These are phyloP conservation scores for Lophotriccus pileatus DNA, from an alignment of 2,797 vertebrate species.

Conservation along the genomic window DNA sequence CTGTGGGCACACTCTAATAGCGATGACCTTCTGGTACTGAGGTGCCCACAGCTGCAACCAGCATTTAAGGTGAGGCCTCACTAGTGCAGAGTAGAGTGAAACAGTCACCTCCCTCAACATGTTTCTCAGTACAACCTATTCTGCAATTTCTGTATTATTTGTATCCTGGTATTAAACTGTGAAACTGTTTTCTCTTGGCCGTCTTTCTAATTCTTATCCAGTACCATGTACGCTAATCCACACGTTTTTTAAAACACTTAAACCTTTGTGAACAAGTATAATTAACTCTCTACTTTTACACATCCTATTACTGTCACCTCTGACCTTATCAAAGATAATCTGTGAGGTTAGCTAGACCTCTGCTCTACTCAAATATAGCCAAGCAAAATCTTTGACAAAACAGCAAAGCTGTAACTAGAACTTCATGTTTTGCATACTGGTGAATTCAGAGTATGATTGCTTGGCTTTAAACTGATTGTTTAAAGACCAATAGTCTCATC, in stretches of 20 bases:
- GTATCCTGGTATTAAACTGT: neutral
- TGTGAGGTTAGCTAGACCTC: neutral
- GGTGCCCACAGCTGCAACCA: neutral
- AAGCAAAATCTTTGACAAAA: neutral
- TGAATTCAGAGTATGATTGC: neutral
- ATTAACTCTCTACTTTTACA: neutral
- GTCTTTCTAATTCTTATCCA: neutral
- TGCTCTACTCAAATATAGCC: neutral
- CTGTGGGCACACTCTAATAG: neutral
- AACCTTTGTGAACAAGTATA: neutral
- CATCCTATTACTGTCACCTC: rapidly evolving
- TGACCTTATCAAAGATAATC: neutral
- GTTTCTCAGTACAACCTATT: neutral
- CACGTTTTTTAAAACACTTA: neutral
- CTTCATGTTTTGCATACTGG: neutral
- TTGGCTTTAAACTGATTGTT: neutral
- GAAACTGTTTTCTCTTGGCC: neutral
- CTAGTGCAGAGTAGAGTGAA: neutral
- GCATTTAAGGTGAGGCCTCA: rapidly evolving
- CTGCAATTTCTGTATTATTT: neutral
- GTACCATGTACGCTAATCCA: neutral
- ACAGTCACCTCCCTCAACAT: rapidly evolving
- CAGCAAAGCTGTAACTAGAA: neutral
- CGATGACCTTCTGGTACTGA: neutral
- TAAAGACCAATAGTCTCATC: neutral